Conservation (phyloP, 1,140 invertebrate species). For the Dendroctonus ponderosae region DNA sequence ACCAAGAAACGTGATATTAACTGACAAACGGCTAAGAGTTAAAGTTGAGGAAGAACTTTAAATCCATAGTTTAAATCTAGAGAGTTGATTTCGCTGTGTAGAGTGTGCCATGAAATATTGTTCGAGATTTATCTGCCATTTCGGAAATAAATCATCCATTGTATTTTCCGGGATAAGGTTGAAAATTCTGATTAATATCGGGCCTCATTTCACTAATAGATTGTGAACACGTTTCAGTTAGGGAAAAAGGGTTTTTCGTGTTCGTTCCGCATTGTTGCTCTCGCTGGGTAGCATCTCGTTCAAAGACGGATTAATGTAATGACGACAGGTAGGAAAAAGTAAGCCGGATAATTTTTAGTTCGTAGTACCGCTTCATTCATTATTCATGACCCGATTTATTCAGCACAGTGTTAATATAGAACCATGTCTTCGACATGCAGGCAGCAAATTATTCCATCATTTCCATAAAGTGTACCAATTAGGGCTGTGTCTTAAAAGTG, state of each 20-base stretch:
- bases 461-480: constrained; percentile 1
- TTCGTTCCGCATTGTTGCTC: too few relatives aligned
- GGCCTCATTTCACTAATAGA: too few relatives aligned
- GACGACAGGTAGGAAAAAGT: constrained; percentile 11
- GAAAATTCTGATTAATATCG: too few relatives aligned
- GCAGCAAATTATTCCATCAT: constrained; percentile 10
- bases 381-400: constrained; percentile 19
- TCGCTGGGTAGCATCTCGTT: not conserved
- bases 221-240: too few relatives aligned
- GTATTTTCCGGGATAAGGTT: not conserved
- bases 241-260: too few relatives aligned
- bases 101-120: constrained; percentile 15
- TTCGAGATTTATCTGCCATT: constrained; percentile 6
- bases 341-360: constrained; percentile 17
- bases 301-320: constrained; percentile 6
- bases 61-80: constrained; percentile 32
- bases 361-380: constrained; percentile 11
- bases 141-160: constrained; percentile 12
- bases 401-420: constrained; percentile 3
- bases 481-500: too few relatives aligned
- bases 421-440: constrained; percentile 8
- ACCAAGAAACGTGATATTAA: constrained; percentile 35
- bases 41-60: constrained; percentile 33
- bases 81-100: constrained; percentile 10
- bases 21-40: constrained; percentile 33